Evolutionary conservation across 2,113 vertebrate species (phyloP).

Genomic region (Pseudois nayaur): DNA sequence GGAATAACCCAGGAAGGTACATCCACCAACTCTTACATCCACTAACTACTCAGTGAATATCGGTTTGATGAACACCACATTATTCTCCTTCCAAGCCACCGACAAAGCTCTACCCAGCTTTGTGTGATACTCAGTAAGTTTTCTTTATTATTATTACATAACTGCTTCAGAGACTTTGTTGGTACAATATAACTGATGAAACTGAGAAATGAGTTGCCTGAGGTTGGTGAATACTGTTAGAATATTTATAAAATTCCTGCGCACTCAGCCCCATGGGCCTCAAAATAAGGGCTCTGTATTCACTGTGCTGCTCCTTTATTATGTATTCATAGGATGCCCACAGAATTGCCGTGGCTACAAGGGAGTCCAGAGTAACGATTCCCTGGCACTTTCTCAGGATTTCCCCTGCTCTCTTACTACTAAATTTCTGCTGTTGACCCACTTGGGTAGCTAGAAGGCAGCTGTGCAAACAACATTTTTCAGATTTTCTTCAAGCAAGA

Average conservation of each 20-base stretch:
- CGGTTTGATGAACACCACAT: neutral
- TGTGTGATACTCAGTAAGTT: neutral
- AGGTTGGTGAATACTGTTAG: no score
- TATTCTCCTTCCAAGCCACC: neutral
- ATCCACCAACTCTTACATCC: no score
- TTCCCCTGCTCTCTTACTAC: neutral
- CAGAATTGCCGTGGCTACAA: neutral
- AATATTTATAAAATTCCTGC: no score
- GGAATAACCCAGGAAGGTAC: neutral
- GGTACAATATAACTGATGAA: neutral
- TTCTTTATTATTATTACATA: neutral
- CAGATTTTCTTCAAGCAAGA: neutral
- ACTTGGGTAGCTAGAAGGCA: neutral
- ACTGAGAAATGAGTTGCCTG: neutral
- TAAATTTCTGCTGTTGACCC: neutral
- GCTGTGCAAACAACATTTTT: neutral
- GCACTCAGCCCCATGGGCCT: neutral
- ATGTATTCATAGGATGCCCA: neutral
- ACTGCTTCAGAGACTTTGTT: neutral
- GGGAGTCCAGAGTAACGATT: neutral
- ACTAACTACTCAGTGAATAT: neutral
- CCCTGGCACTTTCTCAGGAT: neutral
- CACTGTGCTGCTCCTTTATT: neutral
- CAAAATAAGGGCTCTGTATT: neutral
- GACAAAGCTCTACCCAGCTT: neutral